These are phyloP conservation scores for Rhizomys pruinosus DNA, from an alignment of 2,113 vertebrate genomes.

Conservation along the genomic window DNA sequence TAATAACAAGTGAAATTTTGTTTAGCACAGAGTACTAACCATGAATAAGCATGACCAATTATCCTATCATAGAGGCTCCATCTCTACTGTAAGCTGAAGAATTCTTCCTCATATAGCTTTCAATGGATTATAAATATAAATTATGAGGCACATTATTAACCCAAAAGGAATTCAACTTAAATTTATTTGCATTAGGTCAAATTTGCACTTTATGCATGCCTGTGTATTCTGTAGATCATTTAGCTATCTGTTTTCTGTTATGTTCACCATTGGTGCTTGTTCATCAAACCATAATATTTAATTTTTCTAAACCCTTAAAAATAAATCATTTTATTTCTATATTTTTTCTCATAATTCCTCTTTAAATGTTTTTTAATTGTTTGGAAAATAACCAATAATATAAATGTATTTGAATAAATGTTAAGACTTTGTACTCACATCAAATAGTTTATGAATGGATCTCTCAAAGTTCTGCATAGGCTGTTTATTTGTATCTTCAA, in stretches of 20 bases:
- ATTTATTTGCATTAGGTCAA: conserved; percentile 61
- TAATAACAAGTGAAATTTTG: neutral
- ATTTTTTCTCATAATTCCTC: conserved; percentile 9
- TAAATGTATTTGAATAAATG: conserved; percentile 42
- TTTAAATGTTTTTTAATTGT: conserved; percentile 38
- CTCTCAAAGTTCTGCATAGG: conserved; percentile 29
- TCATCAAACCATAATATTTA: conserved; percentile 29
- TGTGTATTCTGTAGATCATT: conserved; percentile 27
- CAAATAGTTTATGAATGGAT: conserved; percentile 47
- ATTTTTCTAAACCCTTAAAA: conserved; percentile 62
- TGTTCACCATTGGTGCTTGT: neutral
- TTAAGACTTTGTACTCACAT: conserved; percentile 8
- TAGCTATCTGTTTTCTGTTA: conserved; percentile 25
- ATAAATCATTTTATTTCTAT: neutral
- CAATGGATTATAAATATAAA: conserved; percentile 45
- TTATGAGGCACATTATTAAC: conserved; percentile 16
- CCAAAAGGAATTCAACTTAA: conserved; percentile 39
- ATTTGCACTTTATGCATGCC: conserved; percentile 17
- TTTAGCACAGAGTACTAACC: conserved; percentile 30
- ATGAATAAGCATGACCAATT: neutral
- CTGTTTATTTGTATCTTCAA: conserved; percentile 49
- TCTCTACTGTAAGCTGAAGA: neutral
- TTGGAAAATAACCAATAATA: conserved; percentile 24
- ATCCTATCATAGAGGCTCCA: neutral
- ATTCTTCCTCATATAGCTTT: neutral